Conservation (phyloP, 2,113 vertebrate species). For the Platichthys stellatus region DNA sequence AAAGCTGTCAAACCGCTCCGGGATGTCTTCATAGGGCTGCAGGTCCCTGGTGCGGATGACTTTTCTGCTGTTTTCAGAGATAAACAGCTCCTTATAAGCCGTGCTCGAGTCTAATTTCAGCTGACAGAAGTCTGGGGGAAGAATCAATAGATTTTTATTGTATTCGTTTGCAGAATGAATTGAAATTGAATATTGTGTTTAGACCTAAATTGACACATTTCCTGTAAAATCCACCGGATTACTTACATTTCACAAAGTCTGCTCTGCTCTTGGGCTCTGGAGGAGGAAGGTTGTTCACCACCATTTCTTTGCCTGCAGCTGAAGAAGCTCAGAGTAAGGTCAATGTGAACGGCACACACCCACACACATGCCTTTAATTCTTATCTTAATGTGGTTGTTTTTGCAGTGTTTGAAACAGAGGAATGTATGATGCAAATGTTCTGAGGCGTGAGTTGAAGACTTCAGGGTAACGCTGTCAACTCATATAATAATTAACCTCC, state of each 20-base stretch:
- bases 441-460: neutral
- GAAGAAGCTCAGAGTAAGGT: conserved; percentile 25
- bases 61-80: conserved; percentile 82
- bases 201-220: neutral
- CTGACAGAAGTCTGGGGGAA: conserved; percentile 80
- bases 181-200: neutral
- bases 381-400: neutral
- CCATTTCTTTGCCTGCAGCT: conserved; percentile 77
- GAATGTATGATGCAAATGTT: neutral
- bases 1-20: conserved; percentile 85
- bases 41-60: conserved; percentile 79
- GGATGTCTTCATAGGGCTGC: conserved; percentile 78
- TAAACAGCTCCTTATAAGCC: conserved; percentile 83
- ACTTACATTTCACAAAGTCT: conserved; percentile 84
- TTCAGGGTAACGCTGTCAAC: neutral
- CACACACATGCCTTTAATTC: conserved; percentile 48
- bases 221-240: neutral
- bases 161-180: neutral
- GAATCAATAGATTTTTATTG: neutral
- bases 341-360: conserved; percentile 2
- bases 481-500: conserved; percentile 57
- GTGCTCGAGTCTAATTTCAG: conserved; percentile 79
- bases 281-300: conserved; percentile 72
- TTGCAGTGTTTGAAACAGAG: neutral
- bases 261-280: conserved; percentile 78